phyloP scores from a whole-genome alignment of 2,888 invertebrate species.

The Drosophila siamana region DNA sequence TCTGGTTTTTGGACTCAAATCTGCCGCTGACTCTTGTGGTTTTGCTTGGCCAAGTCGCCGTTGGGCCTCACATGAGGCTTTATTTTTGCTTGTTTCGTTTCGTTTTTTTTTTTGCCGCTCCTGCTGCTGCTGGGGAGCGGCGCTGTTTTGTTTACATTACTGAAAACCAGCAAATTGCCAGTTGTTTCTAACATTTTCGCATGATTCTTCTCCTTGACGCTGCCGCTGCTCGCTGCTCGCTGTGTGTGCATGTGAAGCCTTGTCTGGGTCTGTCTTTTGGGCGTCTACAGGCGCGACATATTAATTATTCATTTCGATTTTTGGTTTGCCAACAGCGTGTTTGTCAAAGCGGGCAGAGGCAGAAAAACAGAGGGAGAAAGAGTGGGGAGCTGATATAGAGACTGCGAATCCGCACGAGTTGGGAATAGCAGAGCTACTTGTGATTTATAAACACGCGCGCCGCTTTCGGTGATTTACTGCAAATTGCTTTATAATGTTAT shows the following conservation, averaged over 20 bases:
- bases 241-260: conserved; percentile 36
- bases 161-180: conserved; percentile 47
- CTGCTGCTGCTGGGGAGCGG: too few species aligned
- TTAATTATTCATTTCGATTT: conserved; percentile 81
- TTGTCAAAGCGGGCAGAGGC: conserved; percentile 9
- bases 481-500: conserved; percentile 81
- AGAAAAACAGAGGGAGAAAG: not conserved
- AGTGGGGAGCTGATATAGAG: not conserved
- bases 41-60: conserved; percentile 49
- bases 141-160: conserved; percentile 60
- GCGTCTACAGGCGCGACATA: conserved; percentile 76
- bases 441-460: conserved; percentile 78
- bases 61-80: conserved; percentile 56
- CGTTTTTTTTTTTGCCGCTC: conserved; percentile 34
- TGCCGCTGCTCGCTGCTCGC: conserved; percentile 21
- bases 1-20: conserved; percentile 11
- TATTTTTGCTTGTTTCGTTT: conserved; percentile 30
- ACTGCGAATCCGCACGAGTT: conserved; percentile 34
- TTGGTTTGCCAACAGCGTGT: conserved; percentile 60
- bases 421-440: conserved; percentile 51
- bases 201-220: conserved; percentile 23
- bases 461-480: conserved; percentile 79
- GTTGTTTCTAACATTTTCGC: conserved; percentile 17
- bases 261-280: conserved; percentile 43
- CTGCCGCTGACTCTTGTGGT: conserved; percentile 16